Evolutionary conservation across 2,797 vertebrate species (phyloP).

Genomic region (Labeo calbasu): DNA sequence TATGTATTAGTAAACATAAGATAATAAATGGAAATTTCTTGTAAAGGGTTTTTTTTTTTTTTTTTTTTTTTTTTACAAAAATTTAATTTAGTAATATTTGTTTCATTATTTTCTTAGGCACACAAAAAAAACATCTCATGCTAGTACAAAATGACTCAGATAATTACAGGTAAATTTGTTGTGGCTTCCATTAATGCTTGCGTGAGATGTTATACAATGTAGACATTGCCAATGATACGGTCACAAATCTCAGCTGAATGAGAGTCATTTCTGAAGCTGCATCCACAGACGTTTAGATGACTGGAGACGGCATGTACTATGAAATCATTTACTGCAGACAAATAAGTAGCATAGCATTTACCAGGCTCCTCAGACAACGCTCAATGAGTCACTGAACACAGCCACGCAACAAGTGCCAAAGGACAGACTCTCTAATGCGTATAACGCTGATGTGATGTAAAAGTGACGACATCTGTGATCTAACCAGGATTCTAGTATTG

Average conservation of each 20-base stretch:
- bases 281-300: not conserved
- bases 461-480: not conserved
- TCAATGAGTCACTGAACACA: slow-evolving; percentile 14
- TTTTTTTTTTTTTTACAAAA: too few species aligned
- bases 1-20: not conserved
- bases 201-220: not conserved
- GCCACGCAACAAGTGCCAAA: slow-evolving; percentile 1
- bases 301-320: slow-evolving; percentile 2
- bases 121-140: not conserved
- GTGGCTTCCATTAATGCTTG: not conserved
- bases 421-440: not conserved
- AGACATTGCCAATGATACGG: not conserved
- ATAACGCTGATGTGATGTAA: not conserved
- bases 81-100: not conserved
- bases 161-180: not conserved
- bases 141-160: not conserved
- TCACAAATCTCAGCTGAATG: not conserved
- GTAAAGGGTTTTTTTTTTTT: too few species aligned
- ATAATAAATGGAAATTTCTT: not conserved
- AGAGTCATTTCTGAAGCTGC: not conserved
- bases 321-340: slow-evolving; percentile 20
- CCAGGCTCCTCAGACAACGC: not conserved
- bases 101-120: not conserved
- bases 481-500: not conserved
- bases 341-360: slow-evolving; percentile 1